Evolutionary conservation across 2,113 vertebrate genomes (phyloP).

Genomic region (Halcyon malimbica): DNA sequence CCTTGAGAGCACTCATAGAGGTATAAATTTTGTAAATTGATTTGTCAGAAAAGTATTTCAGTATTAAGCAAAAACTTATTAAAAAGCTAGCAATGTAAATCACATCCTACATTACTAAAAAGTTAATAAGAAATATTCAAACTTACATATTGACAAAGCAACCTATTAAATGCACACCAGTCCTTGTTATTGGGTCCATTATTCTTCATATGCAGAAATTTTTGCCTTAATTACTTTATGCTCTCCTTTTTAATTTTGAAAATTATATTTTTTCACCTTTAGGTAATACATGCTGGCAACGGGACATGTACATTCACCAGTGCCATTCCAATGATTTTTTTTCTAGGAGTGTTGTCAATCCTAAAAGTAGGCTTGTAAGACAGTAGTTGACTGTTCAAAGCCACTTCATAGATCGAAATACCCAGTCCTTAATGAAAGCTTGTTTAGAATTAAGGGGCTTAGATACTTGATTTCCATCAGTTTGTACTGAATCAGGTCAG

Average conservation of each 20-base stretch:
- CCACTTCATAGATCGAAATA: not conserved
- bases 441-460: not conserved
- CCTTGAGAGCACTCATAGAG: not conserved
- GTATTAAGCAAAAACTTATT: not conserved
- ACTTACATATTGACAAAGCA: not conserved
- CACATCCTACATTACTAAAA: not conserved
- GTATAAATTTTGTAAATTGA: not conserved
- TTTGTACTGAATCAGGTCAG: not conserved
- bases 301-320: accelerated
- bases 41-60: not conserved
- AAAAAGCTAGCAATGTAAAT: not conserved
- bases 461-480: not conserved
- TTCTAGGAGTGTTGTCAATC: not conserved
- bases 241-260: not conserved
- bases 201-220: not conserved
- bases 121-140: not conserved
- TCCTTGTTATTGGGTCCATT: not conserved
- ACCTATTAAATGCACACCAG: not conserved
- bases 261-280: not conserved
- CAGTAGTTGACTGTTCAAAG: not conserved
- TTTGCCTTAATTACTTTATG: not conserved
- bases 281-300: not conserved
- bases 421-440: not conserved
- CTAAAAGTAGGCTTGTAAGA: not conserved
- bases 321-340: accelerated